A percentile compares a stretch with the other conserved stretches of the same genome.
Conservation (phyloP, 1,140 invertebrate species). For the Acromyrmex heyeri region DNA sequence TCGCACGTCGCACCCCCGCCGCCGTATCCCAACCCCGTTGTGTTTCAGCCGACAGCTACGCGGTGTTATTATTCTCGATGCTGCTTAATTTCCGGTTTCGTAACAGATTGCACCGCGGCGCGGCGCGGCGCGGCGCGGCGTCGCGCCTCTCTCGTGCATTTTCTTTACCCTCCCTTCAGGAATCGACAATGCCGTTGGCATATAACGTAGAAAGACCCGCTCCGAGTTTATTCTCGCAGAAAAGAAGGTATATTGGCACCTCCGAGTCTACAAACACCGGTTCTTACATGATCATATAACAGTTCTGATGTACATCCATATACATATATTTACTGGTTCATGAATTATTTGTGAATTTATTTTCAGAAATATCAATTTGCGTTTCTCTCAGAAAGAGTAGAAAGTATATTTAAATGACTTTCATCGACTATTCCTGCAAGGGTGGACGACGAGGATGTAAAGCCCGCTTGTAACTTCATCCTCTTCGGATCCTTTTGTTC, state of each 20-base stretch:
- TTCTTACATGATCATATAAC: background rate
- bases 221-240: background rate
- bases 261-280: background rate
- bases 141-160: background rate
- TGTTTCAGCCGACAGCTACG: slow-evolving; percentile 23
- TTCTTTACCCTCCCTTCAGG: background rate
- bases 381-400: background rate
- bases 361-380: slow-evolving; percentile 7
- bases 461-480: background rate
- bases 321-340: background rate
- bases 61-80: slow-evolving; percentile 64
- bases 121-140: slow-evolving; percentile 7
- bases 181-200: slow-evolving; percentile 1
- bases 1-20: slow-evolving; percentile 58
- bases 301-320: background rate
- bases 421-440: background rate
- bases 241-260: background rate
- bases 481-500: slow-evolving; percentile 10
- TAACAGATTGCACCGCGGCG: slow-evolving; percentile 62
- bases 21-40: slow-evolving; percentile 31
- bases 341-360: slow-evolving; percentile 19
- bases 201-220: background rate
- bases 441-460: background rate
- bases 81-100: slow-evolving; percentile 80
- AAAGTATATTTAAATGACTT: background rate